Percentiles rank a stretch among this genome's conserved stretches.
These are phyloP conservation scores for Galeruca laticollis DNA, from an alignment of 2,888 invertebrate genomes.

Conservation along the genomic window DNA sequence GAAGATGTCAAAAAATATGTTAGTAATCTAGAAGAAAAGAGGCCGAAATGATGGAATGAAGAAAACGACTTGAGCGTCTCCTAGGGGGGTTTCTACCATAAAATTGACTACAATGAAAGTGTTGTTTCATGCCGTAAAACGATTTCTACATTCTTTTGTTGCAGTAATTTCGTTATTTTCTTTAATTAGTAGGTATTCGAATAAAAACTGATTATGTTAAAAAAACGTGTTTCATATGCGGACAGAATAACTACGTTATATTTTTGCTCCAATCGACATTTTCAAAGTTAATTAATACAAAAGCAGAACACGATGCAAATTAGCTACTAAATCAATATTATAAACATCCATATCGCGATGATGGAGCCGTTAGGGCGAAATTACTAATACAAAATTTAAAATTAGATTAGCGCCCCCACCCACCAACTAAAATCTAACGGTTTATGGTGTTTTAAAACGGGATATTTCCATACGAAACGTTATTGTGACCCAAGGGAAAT, in stretches of 20 bases:
- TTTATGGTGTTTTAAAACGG: constrained; percentile 22
- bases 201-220: no score
- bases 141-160: constrained; percentile 24
- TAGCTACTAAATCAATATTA: neutral
- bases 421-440: constrained; percentile 13
- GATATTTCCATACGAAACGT: constrained; percentile 57
- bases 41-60: constrained; percentile 55
- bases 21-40: constrained; percentile 58
- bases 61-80: constrained; percentile 32
- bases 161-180: constrained; percentile 16
- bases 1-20: constrained; percentile 60
- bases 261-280: no score
- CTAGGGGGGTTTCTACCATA: constrained; percentile 24
- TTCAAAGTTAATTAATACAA: neutral
- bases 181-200: constrained; percentile 32
- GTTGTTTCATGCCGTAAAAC: constrained; percentile 27
- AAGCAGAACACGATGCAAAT: neutral
- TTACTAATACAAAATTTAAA: constrained; percentile 15
- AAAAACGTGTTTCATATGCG: no score
- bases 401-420: neutral
- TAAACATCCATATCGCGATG: neutral
- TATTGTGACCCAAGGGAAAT: constrained; percentile 56
- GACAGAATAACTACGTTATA: no score
- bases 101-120: constrained; percentile 31
- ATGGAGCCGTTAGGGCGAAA: constrained; percentile 12